Percentiles rank a stretch among this genome's conserved stretches.
These are phyloP conservation scores for Suncus etruscus DNA, from an alignment of 2,113 vertebrate species.

Conservation along the genomic window DNA sequence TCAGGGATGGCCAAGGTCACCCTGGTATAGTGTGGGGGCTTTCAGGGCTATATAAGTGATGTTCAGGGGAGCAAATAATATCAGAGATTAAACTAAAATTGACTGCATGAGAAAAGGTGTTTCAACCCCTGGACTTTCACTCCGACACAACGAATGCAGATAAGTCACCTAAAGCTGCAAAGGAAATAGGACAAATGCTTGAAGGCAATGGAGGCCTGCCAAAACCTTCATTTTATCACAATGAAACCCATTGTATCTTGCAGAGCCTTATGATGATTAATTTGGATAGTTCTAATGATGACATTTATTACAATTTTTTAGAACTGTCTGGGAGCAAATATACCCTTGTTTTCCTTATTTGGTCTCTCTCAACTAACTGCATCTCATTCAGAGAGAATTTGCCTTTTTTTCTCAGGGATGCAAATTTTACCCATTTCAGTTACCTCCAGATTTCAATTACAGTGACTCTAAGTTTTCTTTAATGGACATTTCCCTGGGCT, in stretches of 20 bases:
- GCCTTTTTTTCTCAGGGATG: neutral
- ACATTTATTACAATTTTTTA: neutral
- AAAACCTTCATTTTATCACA: neutral
- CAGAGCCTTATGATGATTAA: neutral
- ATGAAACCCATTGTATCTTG: neutral
- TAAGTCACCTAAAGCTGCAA: neutral
- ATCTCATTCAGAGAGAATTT: neutral
- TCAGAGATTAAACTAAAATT: no score
- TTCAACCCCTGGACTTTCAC: no score
- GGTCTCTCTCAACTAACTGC: neutral
- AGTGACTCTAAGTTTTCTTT: neutral
- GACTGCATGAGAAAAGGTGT: no score
- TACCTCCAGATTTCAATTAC: neutral
- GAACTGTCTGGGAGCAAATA: neutral
- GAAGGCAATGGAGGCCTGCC: neutral
- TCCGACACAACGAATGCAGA: no score
- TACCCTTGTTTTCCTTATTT: neutral
- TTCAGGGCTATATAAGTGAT: no score
- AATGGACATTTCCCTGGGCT: neutral
- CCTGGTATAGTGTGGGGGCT: no score
- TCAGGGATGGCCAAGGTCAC: no score
- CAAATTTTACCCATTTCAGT: neutral
- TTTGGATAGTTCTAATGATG: neutral
- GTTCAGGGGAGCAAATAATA: no score
- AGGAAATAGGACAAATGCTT: neutral